A percentile compares a stretch with the other conserved stretches of the same genome.
Evolutionary conservation across 2,797 vertebrate genomes (phyloP).

Genomic region (Poliocrania exsul): DNA sequence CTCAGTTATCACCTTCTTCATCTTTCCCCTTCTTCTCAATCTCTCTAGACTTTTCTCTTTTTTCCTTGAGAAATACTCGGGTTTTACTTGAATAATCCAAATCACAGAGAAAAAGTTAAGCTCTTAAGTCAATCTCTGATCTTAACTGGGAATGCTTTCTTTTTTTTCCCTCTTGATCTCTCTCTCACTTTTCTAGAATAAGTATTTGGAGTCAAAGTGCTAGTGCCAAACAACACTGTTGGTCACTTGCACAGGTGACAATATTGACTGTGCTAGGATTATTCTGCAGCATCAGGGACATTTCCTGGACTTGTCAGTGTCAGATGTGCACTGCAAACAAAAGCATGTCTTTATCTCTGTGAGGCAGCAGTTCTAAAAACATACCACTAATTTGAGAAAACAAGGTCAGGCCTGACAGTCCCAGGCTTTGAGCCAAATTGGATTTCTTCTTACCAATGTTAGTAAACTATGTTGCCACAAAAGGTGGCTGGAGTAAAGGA

Average conservation of each 20-base stretch:
- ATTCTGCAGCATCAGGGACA: neutral
- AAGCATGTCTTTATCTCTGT: neutral
- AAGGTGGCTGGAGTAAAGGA: neutral
- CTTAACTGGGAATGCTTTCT: too few relatives aligned
- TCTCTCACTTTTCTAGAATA: too few relatives aligned
- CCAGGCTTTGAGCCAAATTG: neutral
- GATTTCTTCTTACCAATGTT: neutral
- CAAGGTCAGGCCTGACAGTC: neutral
- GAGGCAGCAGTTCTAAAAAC: neutral
- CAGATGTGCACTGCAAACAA: neutral
- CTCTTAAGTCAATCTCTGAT: too few relatives aligned
- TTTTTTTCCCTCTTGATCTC: too few relatives aligned
- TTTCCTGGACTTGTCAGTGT: conserved; percentile 38
- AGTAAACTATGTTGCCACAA: neutral
- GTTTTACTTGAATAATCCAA: too few relatives aligned
- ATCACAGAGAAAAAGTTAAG: too few relatives aligned
- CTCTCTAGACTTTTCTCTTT: too few relatives aligned
- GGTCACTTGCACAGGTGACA: neutral
- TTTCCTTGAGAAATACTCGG: too few relatives aligned
- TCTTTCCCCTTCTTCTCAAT: too few relatives aligned
- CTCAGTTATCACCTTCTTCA: too few relatives aligned
- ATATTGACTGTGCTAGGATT: neutral
- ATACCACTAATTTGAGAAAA: neutral
- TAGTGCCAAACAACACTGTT: too few relatives aligned
- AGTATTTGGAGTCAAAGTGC: too few relatives aligned